Evolutionary conservation across 92 coral and sea anemone species (phyloP), one percentile per base, ranked within the genome.

Genomic region (Galaxea fascicularis): DNA sequence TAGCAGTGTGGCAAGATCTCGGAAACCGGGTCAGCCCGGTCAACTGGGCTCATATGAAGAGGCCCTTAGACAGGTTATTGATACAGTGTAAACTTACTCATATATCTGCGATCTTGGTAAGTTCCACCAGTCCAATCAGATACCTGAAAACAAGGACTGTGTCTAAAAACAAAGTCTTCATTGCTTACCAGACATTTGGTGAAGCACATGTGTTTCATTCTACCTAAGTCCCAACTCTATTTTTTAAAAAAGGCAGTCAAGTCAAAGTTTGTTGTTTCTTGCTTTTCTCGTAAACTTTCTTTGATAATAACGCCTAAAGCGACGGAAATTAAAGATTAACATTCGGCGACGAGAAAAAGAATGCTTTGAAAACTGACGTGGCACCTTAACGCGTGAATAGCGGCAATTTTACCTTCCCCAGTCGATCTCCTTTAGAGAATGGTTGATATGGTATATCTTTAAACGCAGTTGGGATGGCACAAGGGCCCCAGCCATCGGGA

Each of bases 401-500:
- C 8, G 17, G n/a, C 27, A 1, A 4, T 24, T 44, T 85, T 82
- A 96, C 99, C 98, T 96, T 96, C 76, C 99, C 99, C 49, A 96
- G 88, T 66, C 99, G 95, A 77, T 96, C 99, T 69, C 96, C 99
- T 91, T 96, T 96, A 39, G 99, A 96, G 65, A 96, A 96, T 24
- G 99, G 99, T 63, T 96, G 99, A 84, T 96, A 96, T 52, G 99
- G 99, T 66, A 96, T 96, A 77, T 95, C 99, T 88, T 91, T 96
- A 76, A 96, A 93, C 45, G 98, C 99, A 49, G 95, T 95, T 62
- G 99, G 98, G 65, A 96, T 95, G 41, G 98, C 89, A 60, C 98
- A 94, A 67, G 99, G 99, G n/a, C 99, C 99, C 99, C 99, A 96
- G 21, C 99, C 99, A 73, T 95, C 96, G 24, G 94, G 98, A 93